A percentile compares a stretch with the other conserved stretches of the same genome.
Conservation (phyloP, 35 echinoderm and acorn worm genomes). For the Heliocidaris tuberculata region DNA sequence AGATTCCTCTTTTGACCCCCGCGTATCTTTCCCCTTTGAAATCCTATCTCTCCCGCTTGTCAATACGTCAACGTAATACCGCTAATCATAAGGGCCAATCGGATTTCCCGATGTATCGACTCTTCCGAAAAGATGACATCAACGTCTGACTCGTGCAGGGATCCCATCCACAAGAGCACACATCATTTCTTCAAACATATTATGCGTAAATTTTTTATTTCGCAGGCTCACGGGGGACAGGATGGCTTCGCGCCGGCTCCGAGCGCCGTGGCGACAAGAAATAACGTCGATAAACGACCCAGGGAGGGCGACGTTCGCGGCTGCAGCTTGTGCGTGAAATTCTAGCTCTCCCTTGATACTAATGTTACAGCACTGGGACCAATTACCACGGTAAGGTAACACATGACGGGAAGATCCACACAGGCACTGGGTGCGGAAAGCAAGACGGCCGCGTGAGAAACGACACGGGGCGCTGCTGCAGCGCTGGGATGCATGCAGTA, state of each 20-base stretch:
- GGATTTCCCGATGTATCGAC: constrained; percentile 28
- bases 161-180: constrained; percentile 29
- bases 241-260: constrained; percentile 42
- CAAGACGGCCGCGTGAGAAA: constrained; percentile 22
- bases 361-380: constrained; percentile 49
- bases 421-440: constrained; percentile 6
- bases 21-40: constrained; percentile 25
- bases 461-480: not conserved
- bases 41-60: constrained; percentile 29
- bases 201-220: constrained; percentile 37
- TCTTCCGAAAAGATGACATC: constrained; percentile 34
- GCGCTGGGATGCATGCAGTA: constrained; percentile 9
- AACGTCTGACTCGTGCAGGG: constrained; percentile 26
- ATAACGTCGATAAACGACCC: constrained; percentile 51
- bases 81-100: constrained; percentile 42
- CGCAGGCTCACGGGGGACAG: constrained; percentile 23
- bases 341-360: constrained; percentile 46
- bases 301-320: constrained; percentile 44
- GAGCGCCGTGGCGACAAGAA: constrained; percentile 37
- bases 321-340: constrained; percentile 51
- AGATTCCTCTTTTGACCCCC: not conserved
- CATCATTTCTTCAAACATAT: constrained; percentile 48
- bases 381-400: constrained; percentile 41
- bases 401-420: constrained; percentile 29
- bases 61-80: constrained; percentile 44